phyloP scores from a whole-genome alignment of 2,113 vertebrate species.

The Sinosuthora webbiana region DNA sequence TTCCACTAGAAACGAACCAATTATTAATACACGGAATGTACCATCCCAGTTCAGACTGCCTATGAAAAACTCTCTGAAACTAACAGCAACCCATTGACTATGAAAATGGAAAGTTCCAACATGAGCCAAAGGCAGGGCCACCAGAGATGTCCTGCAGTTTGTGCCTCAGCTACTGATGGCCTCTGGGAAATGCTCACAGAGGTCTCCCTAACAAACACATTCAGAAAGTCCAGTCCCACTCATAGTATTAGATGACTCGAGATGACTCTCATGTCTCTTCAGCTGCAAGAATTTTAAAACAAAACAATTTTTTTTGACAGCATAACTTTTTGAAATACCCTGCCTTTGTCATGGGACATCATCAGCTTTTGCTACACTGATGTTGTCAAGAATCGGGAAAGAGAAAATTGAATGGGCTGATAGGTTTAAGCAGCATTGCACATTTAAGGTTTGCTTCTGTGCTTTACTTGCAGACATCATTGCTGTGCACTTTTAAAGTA shows the following conservation, averaged over 20 bases:
- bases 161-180: not conserved
- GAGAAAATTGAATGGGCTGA: not conserved
- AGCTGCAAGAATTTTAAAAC: not conserved
- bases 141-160: not conserved
- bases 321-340: not conserved
- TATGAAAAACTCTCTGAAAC: not conserved
- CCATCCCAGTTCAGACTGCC: not conserved
- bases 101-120: not conserved
- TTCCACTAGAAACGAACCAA: not conserved
- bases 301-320: not conserved
- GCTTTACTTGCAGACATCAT: not conserved
- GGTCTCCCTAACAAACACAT: not conserved
- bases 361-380: not conserved
- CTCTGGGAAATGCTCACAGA: not conserved
- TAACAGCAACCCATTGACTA: not conserved
- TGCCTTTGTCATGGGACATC: not conserved
- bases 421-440: not conserved
- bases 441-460: not conserved
- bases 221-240: not conserved
- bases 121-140: not conserved
- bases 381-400: not conserved
- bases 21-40: not conserved
- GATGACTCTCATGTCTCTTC: fast-evolving
- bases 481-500: fast-evolving
- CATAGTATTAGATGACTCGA: fast-evolving